Percentiles rank a stretch among this genome's conserved stretches.
Evolutionary conservation across 1,140 invertebrate genomes (phyloP).

Genomic region (Ostrea denselamellosa): DNA sequence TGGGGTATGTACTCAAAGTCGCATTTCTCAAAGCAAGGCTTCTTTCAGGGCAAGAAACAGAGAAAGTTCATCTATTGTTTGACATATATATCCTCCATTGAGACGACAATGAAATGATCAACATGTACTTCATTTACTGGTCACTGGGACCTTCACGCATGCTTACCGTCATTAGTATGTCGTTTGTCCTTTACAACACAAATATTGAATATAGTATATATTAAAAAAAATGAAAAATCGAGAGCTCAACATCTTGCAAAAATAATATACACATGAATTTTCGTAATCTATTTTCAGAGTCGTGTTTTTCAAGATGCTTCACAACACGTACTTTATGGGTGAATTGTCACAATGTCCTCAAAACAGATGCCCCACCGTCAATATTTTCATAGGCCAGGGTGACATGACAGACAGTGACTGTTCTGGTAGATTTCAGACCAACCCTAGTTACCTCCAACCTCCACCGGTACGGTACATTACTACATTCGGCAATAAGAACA

Average conservation of each 20-base stretch:
- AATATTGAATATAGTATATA: too few relatives aligned
- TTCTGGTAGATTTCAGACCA: neutral
- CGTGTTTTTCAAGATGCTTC: neutral
- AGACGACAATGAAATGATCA: neutral
- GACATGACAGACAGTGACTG: neutral
- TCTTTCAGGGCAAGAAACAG: too few relatives aligned
- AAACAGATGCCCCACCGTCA: neutral
- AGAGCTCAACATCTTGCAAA: too few relatives aligned
- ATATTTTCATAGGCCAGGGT: neutral
- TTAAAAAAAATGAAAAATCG: too few relatives aligned
- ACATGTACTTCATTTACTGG: too few relatives aligned
- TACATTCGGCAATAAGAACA: too few relatives aligned
- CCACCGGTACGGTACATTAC: neutral
- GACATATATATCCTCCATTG: neutral
- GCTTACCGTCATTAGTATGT: too few relatives aligned
- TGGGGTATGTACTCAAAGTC: neutral
- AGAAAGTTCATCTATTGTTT: too few relatives aligned
- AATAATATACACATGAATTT: too few relatives aligned
- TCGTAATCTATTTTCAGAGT: neutral
- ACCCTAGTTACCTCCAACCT: neutral
- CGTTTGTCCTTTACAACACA: too few relatives aligned
- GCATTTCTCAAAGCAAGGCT: neutral
- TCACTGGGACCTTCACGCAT: too few relatives aligned
- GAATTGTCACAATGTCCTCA: neutral
- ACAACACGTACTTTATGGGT: neutral